These are phyloP conservation scores for Neosalanx taihuensis DNA, from an alignment of 2,797 vertebrate genomes.

Conservation along the genomic window DNA sequence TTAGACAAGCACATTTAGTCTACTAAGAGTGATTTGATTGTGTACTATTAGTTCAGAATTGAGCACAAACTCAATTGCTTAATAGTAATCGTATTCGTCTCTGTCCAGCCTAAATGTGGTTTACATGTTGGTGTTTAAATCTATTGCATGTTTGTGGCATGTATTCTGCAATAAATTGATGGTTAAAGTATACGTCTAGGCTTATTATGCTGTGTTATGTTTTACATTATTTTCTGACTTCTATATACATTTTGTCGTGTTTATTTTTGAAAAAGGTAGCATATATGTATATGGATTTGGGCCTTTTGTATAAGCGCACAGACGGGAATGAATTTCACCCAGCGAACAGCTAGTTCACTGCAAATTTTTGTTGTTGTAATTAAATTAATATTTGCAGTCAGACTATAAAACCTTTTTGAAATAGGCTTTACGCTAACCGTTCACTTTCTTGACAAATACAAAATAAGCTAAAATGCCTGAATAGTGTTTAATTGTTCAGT, in stretches of 20 bases:
- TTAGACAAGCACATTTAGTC: constrained; percentile 67
- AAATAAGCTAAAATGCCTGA: not conserved
- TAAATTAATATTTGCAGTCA: not conserved
- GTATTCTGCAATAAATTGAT: constrained; percentile 96
- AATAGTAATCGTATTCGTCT: constrained; percentile 63
- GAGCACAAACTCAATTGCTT: constrained; percentile 44
- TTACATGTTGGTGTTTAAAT: constrained; percentile 84
- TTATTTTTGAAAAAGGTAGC: not conserved
- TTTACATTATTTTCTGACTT: constrained; percentile 7
- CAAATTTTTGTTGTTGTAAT: not conserved
- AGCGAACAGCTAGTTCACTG: not conserved
- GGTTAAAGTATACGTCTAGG: constrained; percentile 49
- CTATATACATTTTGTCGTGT: not conserved
- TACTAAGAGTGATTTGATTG: constrained; percentile 48
- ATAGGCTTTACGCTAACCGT: not conserved
- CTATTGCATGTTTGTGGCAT: constrained; percentile 97
- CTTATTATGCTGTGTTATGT: constrained; percentile 28
- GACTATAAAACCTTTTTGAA: not conserved
- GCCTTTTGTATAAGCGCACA: not conserved
- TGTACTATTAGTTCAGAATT: constrained; percentile 54
- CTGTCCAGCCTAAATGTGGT: constrained; percentile 83
- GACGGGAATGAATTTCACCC: not conserved
- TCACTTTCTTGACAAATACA: not conserved
- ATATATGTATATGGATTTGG: not conserved
- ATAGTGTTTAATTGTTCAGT: too few species aligned